A percentile compares a stretch with the other conserved stretches of the same genome.
phyloP scores from a whole-genome alignment of 2,113 vertebrate genomes.

The Microtus oregoni region DNA sequence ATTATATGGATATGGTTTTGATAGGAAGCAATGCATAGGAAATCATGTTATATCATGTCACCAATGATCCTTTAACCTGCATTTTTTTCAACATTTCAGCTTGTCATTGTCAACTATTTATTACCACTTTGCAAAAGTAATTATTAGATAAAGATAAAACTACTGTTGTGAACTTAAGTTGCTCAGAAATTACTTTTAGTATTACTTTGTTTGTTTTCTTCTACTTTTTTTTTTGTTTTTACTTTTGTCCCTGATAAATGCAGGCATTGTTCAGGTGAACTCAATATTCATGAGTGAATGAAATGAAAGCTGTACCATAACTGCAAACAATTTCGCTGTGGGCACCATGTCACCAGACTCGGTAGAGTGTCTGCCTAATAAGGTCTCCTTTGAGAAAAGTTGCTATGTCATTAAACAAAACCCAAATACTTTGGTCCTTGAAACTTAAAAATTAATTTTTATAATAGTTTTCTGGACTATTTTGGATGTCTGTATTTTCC shows the following conservation, averaged over 20 bases:
- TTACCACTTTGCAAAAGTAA: neutral
- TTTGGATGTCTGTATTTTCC: neutral
- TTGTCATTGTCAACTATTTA: neutral
- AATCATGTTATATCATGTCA: too few species aligned
- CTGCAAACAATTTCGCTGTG: neutral
- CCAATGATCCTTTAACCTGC: neutral
- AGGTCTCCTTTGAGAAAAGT: neutral
- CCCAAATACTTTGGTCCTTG: neutral
- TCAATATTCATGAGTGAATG: neutral
- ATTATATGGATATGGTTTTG: neutral
- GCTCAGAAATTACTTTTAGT: too few species aligned
- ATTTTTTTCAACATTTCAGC: neutral
- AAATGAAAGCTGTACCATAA: neutral
- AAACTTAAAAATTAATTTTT: neutral
- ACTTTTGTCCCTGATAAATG: neutral
- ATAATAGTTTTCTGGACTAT: neutral
- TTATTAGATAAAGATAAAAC: neutral
- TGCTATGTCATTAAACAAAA: neutral
- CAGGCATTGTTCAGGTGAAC: neutral
- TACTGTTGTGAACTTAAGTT: neutral
- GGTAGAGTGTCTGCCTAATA: neutral
- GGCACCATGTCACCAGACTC: neutral
- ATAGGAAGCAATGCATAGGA: neutral
- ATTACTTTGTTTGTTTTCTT: neutral
- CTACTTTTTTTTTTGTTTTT: neutral